Evolutionary conservation across 37 sponge, comb jelly and placozoan species (phyloP), one percentile per base, ranked within the genome.

Genomic region (Spongia lamella): DNA sequence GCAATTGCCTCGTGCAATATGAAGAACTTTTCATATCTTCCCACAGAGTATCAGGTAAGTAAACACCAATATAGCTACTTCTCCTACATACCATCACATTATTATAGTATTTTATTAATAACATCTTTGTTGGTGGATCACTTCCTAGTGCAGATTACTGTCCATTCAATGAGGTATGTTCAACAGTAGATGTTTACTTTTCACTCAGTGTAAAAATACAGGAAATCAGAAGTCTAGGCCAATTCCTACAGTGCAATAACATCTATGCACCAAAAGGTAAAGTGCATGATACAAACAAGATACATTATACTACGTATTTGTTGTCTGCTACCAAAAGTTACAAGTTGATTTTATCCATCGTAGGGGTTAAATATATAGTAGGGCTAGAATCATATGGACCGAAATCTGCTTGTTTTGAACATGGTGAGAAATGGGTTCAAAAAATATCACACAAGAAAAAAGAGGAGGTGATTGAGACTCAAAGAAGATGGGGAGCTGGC

Each of bases 131-230:
- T 26, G 73, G 73, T 31, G 73, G 73, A 24, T 29, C 77, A 17
- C 50, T 40, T 13, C 66, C 66, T 14, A 34, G 70, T 1, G 73
- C 65, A 6, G 85, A 84, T 66, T 84, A 52, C 35, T 84, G 85
- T 55, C 85, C 85, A 13, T 31, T 84, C 22, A 78, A 38, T 52
- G 15, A 56, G 49, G 85, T 84, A 53, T 32, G 9, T 9, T 43
- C 47, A 13, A 43, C 9, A 43, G 9, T 43, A 13, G 9, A 13
- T 13, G 47, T 9, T 43, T 5, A 43, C n/a, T n/a, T 43, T 13
- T 43, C 47, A 43, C 47, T 43, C 47, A 13, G 47, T 43, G 9
- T 43, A 43, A 13, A 43, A 13, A 5, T 43, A 43, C 9, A 43
- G 47, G 47, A 43, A 9, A 9, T 43, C 5, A 43, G 5, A 43